phyloP scores from a whole-genome alignment of 1,140 invertebrate species.

The Hyles vespertilio region DNA sequence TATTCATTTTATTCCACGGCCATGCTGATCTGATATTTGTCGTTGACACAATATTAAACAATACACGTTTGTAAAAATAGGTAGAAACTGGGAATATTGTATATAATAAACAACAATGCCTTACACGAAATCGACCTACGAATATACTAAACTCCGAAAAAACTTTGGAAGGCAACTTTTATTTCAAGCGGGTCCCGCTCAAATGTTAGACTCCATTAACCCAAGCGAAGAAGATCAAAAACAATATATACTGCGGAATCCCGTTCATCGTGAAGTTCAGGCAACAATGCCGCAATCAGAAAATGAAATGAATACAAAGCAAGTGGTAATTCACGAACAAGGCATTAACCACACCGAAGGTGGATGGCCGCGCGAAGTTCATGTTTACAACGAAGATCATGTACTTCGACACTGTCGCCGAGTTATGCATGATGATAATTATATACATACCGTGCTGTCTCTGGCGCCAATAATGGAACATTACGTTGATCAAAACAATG shows the following conservation, averaged over 20 bases:
- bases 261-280: conserved; percentile 51
- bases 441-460: conserved; percentile 62
- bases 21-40: conserved; percentile 39
- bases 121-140: conserved; percentile 47
- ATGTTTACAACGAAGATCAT: conserved; percentile 90
- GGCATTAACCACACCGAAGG: conserved; percentile 94
- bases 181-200: conserved; percentile 50
- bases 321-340: conserved; percentile 65
- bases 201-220: conserved; percentile 55
- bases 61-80: neutral
- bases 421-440: conserved; percentile 95
- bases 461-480: conserved; percentile 79
- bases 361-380: conserved; percentile 96
- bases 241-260: conserved; percentile 54
- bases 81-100: conserved; percentile 1
- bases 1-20: conserved; percentile 34
- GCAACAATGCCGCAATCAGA: conserved; percentile 49
- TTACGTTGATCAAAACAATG: conserved; percentile 91
- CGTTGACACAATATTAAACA: conserved; percentile 15
- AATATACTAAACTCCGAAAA: conserved; percentile 52
- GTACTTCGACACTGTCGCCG: conserved; percentile 90
- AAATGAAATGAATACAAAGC: conserved; percentile 66
- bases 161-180: conserved; percentile 53
- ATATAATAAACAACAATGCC: conserved; percentile 28
- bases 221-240: conserved; percentile 45